Evolutionary conservation across 2,888 invertebrate species (phyloP).

Genomic region (Ophioninae sp.): DNA sequence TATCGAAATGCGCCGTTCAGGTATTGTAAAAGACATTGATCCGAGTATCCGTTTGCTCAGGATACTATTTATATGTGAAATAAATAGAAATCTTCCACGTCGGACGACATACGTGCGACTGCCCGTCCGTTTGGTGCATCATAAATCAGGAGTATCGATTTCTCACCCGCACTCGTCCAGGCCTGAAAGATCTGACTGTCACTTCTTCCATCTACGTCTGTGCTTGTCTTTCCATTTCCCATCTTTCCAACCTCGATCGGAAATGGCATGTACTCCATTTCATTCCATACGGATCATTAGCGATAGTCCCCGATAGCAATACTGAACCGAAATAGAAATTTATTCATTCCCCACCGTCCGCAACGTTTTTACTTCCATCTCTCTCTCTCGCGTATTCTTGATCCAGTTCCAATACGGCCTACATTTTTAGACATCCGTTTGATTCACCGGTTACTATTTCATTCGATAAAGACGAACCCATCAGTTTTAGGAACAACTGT

Average conservation of each 20-base stretch:
- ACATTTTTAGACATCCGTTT: not conserved
- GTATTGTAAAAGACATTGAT: not conserved
- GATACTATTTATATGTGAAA: not conserved
- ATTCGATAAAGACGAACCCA: not conserved
- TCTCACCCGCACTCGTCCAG: conserved; percentile 20
- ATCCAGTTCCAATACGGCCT: not conserved
- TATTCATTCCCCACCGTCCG: conserved; percentile 6
- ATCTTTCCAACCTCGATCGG: conserved; percentile 30
- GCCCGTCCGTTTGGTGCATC: conserved; percentile 1
- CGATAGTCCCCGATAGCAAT: not conserved
- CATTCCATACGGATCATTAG: conserved; percentile 29
- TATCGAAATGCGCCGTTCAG: no score
- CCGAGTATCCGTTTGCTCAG: not conserved
- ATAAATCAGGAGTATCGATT: conserved; percentile 46
- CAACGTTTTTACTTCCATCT: not conserved
- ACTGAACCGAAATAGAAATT: conserved; percentile 28
- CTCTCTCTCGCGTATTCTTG: not conserved
- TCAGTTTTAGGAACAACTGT: not conserved
- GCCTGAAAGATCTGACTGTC: conserved; percentile 39
- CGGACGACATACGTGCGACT: conserved; percentile 16
- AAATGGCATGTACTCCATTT: conserved; percentile 34
- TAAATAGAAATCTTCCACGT: not conserved
- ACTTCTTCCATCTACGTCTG: conserved; percentile 38
- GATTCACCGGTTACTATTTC: not conserved
- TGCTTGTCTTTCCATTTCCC: conserved; percentile 34